These are phyloP conservation scores for Lapara coniferarum DNA, from an alignment of 2,888 invertebrate genomes.

Conservation along the genomic window DNA sequence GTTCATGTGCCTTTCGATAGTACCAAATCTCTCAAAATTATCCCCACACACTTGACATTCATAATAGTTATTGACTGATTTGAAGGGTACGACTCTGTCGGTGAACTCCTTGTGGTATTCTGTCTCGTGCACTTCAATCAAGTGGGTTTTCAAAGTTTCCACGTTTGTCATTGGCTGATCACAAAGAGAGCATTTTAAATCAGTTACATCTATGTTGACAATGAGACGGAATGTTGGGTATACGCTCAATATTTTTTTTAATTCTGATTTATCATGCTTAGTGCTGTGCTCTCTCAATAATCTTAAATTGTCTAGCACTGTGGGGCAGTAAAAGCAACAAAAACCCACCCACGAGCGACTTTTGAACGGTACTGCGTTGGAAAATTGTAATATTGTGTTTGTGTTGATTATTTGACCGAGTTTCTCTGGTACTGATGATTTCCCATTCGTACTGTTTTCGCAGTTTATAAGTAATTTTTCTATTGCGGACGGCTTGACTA, in stretches of 20 bases:
- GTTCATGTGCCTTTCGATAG: constrained; percentile 74
- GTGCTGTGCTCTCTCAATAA: constrained; percentile 42
- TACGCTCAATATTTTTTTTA: constrained; percentile 38
- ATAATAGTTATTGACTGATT: constrained; percentile 36
- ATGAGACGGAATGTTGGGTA: constrained; percentile 45
- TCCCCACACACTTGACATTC: constrained; percentile 59
- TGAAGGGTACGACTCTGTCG: constrained; percentile 52
- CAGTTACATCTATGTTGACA: constrained; percentile 49
- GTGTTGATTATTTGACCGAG: constrained; percentile 44
- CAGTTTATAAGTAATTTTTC: constrained; percentile 26
- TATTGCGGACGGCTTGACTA: constrained; percentile 2
- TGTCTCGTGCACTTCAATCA: constrained; percentile 41
- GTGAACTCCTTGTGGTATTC: constrained; percentile 41
- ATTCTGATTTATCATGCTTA: constrained; percentile 34
- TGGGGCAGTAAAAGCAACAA: constrained; percentile 51
- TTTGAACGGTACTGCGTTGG: constrained; percentile 51
- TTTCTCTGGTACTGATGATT: constrained; percentile 36
- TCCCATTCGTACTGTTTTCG: constrained; percentile 10
- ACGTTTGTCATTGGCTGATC: constrained; percentile 36
- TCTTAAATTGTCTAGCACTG: constrained; percentile 39
- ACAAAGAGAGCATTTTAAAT: constrained; percentile 50
- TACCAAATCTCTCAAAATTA: constrained; percentile 71
- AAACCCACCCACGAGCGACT: constrained; percentile 47
- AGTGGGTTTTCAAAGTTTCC: constrained; percentile 44
- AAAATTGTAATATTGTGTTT: constrained; percentile 44